Evolutionary conservation across 2,113 vertebrate species (phyloP).

Genomic region (Azemiops feae): DNA sequence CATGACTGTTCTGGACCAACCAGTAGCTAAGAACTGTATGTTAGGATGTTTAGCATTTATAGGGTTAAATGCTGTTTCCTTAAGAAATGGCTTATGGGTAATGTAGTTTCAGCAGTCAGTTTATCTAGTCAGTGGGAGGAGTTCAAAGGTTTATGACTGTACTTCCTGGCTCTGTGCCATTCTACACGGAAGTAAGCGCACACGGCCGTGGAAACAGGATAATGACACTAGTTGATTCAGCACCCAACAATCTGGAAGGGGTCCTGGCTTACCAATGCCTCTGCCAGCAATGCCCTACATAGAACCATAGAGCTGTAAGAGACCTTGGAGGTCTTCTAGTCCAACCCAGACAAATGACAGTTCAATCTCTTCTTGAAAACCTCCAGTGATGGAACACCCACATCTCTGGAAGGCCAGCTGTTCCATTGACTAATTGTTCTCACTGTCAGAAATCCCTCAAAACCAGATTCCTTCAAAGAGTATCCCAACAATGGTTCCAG

Average conservation of each 20-base stretch:
- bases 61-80: too few relatives aligned
- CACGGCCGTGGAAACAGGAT: too few relatives aligned
- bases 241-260: background rate
- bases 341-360: background rate
- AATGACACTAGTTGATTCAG: background rate
- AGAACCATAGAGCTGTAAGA: background rate
- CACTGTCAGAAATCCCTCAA: background rate
- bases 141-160: too few relatives aligned
- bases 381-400: background rate
- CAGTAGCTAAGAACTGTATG: too few relatives aligned
- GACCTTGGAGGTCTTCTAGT: background rate
- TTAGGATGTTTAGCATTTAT: too few relatives aligned
- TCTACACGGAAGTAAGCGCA: too few relatives aligned
- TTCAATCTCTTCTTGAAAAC: background rate
- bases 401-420: background rate
- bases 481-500: background rate
- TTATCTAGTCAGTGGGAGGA: too few relatives aligned
- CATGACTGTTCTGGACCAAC: too few relatives aligned
- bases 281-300: background rate
- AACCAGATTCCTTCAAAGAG: background rate
- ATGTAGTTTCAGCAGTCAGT: too few relatives aligned
- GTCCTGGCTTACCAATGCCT: background rate
- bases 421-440: background rate
- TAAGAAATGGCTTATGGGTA: too few relatives aligned
- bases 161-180: too few relatives aligned